Conservation (phyloP, 1,140 invertebrate species). For the Anoplolepis gracilipes region DNA sequence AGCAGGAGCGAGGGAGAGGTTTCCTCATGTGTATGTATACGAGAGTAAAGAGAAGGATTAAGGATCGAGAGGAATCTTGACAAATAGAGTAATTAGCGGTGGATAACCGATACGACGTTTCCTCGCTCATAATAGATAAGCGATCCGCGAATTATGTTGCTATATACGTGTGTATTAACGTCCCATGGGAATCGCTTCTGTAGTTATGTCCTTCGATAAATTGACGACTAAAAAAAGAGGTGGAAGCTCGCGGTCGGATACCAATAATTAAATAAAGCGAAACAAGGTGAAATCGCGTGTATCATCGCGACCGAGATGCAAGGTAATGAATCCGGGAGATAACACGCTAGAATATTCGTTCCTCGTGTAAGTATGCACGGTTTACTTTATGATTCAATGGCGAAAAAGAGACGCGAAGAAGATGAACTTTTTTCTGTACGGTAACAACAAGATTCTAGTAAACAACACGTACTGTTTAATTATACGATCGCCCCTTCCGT, state of each 20-base stretch:
- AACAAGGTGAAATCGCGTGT: constrained; percentile 46
- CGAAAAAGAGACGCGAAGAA: constrained; percentile 39
- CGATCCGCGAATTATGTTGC: constrained; percentile 50
- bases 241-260: constrained; percentile 13
- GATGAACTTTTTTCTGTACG: not conserved
- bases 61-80: constrained; percentile 46
- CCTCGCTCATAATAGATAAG: constrained; percentile 34
- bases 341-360: constrained; percentile 30
- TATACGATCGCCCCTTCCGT: not conserved
- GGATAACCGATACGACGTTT: constrained; percentile 27
- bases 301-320: constrained; percentile 51
- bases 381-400: constrained; percentile 53
- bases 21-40: too few relatives aligned
- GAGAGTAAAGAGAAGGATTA: not conserved
- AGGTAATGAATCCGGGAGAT: constrained; percentile 55
- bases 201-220: constrained; percentile 31
- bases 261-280: constrained; percentile 50
- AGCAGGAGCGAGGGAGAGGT: not conserved
- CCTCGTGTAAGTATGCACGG: not conserved
- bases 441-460: constrained; percentile 12
- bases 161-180: constrained; percentile 49
- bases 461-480: not conserved
- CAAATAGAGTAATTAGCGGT: constrained; percentile 68
- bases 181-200: not conserved
- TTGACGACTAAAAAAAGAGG: not conserved